Evolutionary conservation across 2,797 vertebrate species (phyloP).

Genomic region (Forpus xanthops): DNA sequence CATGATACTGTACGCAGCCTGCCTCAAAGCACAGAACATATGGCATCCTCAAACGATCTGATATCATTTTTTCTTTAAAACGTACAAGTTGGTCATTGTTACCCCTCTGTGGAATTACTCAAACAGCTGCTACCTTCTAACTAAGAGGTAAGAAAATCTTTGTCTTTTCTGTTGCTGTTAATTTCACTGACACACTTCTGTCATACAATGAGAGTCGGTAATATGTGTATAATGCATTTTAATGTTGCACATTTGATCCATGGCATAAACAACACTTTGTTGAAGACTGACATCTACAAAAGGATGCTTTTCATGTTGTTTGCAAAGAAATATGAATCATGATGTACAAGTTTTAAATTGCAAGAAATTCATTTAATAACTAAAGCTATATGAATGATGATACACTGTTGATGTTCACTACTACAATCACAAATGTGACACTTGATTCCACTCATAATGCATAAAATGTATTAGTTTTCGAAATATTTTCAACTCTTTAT

Average conservation of each 20-base stretch:
- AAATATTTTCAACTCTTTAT: not conserved
- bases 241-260: constrained; percentile 30
- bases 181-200: constrained; percentile 45
- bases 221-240: constrained; percentile 33
- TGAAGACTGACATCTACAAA: not conserved
- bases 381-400: not conserved
- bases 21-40: constrained; percentile 71
- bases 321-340: not conserved
- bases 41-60: constrained; percentile 75
- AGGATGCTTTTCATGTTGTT: not conserved
- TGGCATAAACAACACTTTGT: constrained; percentile 5
- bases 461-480: not conserved
- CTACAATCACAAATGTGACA: not conserved
- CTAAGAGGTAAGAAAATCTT: constrained; percentile 67
- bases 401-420: not conserved
- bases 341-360: not conserved
- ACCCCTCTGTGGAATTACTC: constrained; percentile 68
- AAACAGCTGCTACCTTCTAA: constrained; percentile 76
- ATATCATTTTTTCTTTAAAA: constrained; percentile 67
- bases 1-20: constrained; percentile 36
- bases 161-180: constrained; percentile 63
- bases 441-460: not conserved
- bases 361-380: not conserved
- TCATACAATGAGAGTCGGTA: constrained; percentile 38
- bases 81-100: constrained; percentile 73